Base-by-base conservation (phyloP, 2,888 invertebrate species). In the Coleophora flavipennella region DNA sequence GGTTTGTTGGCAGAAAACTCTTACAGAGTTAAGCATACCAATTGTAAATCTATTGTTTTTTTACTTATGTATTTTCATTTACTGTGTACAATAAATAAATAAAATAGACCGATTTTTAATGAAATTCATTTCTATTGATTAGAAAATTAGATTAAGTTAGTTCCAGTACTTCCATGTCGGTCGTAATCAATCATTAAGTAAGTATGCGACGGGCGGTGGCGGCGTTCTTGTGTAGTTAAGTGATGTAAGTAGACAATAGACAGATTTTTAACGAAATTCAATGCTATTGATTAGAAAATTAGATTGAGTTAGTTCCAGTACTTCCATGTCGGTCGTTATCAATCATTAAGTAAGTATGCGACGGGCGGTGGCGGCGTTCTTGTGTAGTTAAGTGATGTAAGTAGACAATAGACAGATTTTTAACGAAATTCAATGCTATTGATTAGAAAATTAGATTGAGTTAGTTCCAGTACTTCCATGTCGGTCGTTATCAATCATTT, bases 241-340 rank as follows among this genome's bases (percentile, higher is more conserved):
- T n/a, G n/a, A n/a, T n/a, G n/a, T n/a, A n/a, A n/a, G n/a, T n/a
- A n/a, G n/a, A n/a, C n/a, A n/a, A n/a, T n/a, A n/a, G n/a, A n/a
- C n/a, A n/a, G n/a, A 20, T 20, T 20, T 20, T n/a, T n/a, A 20
- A 20, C 6, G 20, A 20, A 20, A 20, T 4, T 42, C 29, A 28
- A 40, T 29, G 35, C 43, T 40, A 45, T 51, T 48, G 45, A 51
- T 47, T 42, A 43, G 34, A 43, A 42, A 45, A 47, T 43, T 41
- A 39, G 40, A 39, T 32, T 44, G 41, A 35, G 43, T 43, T 45
- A 42, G 35, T 39, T 38, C 20, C 20, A 20, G 20, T 20, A 20
- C 20, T 42, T 31, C 33, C 14, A 40, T 12, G 3, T 6, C 8
- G 20, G 10, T 32, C 29, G 29, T 14, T 14, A 29, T 36, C 14